Conservation (phyloP, 2,797 vertebrate genomes). For the Sebastes glaucus region DNA sequence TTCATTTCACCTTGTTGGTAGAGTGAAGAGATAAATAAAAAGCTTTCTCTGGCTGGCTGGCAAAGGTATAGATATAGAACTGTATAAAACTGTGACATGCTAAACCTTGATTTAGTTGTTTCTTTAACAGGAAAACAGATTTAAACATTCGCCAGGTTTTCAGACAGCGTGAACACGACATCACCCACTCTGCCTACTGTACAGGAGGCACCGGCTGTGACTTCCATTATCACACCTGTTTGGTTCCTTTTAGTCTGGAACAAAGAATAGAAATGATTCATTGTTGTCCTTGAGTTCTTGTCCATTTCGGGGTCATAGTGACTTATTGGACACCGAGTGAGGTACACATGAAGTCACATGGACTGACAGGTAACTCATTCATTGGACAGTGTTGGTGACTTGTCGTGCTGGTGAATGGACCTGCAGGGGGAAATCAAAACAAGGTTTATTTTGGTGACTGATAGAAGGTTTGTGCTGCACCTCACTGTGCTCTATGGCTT, state of each 20-base stretch:
- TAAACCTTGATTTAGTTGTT: background rate
- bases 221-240: background rate
- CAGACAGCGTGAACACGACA: background rate
- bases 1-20: background rate
- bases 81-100: background rate
- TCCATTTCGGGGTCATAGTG: constrained; percentile 11
- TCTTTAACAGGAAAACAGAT: background rate
- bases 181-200: background rate
- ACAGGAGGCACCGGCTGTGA: background rate
- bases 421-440: constrained; percentile 30
- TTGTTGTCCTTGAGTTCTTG: background rate
- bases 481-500: background rate
- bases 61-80: background rate
- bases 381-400: constrained; percentile 8
- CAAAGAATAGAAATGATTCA: background rate
- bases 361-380: constrained; percentile 10
- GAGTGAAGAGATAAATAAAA: background rate
- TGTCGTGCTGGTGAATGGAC: background rate
- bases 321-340: constrained; percentile 17
- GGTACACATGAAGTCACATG: background rate
- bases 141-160: background rate
- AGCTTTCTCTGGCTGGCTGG: background rate
- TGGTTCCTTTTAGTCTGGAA: background rate
- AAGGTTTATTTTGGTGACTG: constrained; percentile 23
- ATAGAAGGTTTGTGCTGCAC: background rate